Evolutionary conservation across 2,113 vertebrate species (phyloP), one percentile per base, ranked within the genome.

Genomic region (Sinosuthora webbiana): DNA sequence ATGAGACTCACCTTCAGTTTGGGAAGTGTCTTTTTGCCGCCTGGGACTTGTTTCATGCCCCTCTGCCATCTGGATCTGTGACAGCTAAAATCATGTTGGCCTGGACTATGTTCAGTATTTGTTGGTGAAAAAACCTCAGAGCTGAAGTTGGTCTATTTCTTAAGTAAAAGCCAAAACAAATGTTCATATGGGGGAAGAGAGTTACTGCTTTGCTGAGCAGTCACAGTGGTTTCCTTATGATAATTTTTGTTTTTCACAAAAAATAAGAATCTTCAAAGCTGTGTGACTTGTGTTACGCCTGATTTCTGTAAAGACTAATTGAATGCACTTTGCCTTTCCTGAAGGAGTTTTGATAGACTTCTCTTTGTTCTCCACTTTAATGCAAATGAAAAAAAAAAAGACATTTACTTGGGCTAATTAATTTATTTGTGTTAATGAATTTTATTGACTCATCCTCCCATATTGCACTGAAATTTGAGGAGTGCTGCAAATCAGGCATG

Each of bases 341-440:
- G 56, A 93, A 80, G 35, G 23, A 86, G 18, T 90, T 91, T 87
- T 86, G 50, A 86, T 69, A 88, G 42, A 81, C 42, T 88, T 62
- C 20, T 86, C 33, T 80, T 83, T 92, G 63, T 78, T 86, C 60
- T 88, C 27, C 30, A 31, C 27, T 90, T 77, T 55, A 77, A 92
- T 70, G 20, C 49, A 87, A 87, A 80, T 42, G 10, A 42, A 83
- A 82, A 83, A 39, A 39, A 39, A 39, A 81, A 87, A 86, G 6
- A 20, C 63, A 56, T 77, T 87, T 87, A 68, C 33, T 50, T 83
- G 13, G 65, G 47, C 65, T 92, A 77, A 83, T 93, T 83, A 87
- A 85, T 83, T 95, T 94, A 30, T 90, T 87, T 68, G 20, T 80
- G 33, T 49, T 88, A 86, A 95, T 55, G 50, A 86, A 57, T 78